phyloP scores from a whole-genome alignment of 2,888 invertebrate species.

The Incurvaria masculella region DNA sequence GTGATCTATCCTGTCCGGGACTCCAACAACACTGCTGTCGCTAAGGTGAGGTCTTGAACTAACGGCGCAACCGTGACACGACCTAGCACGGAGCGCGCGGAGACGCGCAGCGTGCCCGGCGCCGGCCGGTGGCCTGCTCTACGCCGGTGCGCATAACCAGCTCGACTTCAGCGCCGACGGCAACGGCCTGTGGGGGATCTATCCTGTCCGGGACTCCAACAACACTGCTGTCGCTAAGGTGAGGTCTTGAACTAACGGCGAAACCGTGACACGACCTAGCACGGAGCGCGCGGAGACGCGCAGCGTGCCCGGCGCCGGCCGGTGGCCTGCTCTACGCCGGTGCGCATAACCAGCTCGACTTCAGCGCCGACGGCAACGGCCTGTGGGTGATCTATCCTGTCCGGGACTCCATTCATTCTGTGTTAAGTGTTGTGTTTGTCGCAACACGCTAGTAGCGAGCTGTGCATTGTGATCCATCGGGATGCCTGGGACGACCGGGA shows the following conservation, averaged over 20 bases:
- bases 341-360: constrained; percentile 86
- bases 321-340: constrained; percentile 66
- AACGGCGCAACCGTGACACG: not conserved
- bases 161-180: constrained; percentile 96
- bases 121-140: constrained; percentile 58
- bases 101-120: constrained; percentile 34
- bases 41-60: constrained; percentile 61
- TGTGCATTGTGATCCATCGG: too few species aligned
- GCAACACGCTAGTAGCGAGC: too few species aligned
- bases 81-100: not conserved
- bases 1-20: constrained; percentile 80
- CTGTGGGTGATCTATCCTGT: constrained; percentile 92
- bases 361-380: constrained; percentile 95
- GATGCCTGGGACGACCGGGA: too few species aligned
- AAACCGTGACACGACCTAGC: constrained; percentile 41
- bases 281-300: constrained; percentile 21
- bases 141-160: constrained; percentile 76
- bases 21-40: constrained; percentile 81
- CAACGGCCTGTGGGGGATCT: constrained; percentile 96
- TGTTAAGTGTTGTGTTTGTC: too few species aligned
- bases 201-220: constrained; percentile 73
- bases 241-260: too few species aligned
- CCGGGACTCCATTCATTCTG: too few species aligned
- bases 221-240: constrained; percentile 87
- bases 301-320: constrained; percentile 34